phyloP scores from a whole-genome alignment of 2,888 invertebrate genomes.

The Beris chalybata region DNA sequence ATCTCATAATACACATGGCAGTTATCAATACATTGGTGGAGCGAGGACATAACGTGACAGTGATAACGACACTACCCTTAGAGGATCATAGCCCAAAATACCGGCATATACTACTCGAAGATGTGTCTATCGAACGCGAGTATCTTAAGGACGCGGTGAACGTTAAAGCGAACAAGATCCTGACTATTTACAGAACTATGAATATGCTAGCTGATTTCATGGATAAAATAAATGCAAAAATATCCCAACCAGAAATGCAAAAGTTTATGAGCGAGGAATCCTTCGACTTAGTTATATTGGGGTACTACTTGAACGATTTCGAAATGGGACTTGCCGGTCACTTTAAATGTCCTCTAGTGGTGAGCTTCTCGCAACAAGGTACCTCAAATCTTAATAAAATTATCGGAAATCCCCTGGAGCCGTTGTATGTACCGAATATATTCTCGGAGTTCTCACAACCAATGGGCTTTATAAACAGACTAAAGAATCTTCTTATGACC shows the following conservation, averaged over 20 bases:
- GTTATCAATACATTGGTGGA: slow-evolving; percentile 46
- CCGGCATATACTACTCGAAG: background rate
- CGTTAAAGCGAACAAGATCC: too few species aligned
- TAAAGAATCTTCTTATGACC: background rate
- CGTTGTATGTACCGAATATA: slow-evolving; percentile 44
- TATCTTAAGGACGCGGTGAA: too few species aligned
- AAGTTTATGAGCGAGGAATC: slow-evolving; percentile 40
- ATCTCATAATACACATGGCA: slow-evolving; percentile 48
- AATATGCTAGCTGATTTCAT: slow-evolving; percentile 10
- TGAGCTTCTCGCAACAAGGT: slow-evolving; percentile 46
- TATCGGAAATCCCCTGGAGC: slow-evolving; percentile 47
- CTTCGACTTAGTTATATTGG: slow-evolving; percentile 50
- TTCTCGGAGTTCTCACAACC: slow-evolving; percentile 27
- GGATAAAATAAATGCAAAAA: slow-evolving; percentile 25
- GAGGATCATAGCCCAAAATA: background rate
- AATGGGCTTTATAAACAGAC: slow-evolving; percentile 4
- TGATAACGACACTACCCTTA: slow-evolving; percentile 44
- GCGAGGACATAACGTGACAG: slow-evolving; percentile 49
- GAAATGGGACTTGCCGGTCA: slow-evolving; percentile 45
- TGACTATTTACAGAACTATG: too few species aligned
- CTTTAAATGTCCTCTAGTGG: slow-evolving; percentile 47
- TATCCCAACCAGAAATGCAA: slow-evolving; percentile 35
- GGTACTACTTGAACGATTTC: slow-evolving; percentile 45
- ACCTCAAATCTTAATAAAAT: slow-evolving; percentile 45
- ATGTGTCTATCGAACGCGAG: too few species aligned